phyloP scores from a whole-genome alignment of 2,113 vertebrate genomes.

The Herpailurus yagouaroundi region DNA sequence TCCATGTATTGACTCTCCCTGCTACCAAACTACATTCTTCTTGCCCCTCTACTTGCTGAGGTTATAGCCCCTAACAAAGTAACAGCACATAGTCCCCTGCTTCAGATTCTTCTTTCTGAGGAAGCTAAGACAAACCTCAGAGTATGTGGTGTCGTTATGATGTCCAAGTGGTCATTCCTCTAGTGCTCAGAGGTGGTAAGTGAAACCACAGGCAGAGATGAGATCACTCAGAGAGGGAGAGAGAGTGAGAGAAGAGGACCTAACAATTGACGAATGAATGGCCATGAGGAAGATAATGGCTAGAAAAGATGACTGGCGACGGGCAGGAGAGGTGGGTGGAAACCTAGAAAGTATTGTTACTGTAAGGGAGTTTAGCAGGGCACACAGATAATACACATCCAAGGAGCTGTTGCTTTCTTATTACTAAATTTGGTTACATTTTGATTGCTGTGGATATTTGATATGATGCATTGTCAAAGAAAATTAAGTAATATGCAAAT shows the following conservation, averaged over 20 bases:
- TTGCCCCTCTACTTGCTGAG: background rate
- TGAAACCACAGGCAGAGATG: background rate
- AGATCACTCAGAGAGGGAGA: background rate
- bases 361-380: background rate
- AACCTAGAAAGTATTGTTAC: background rate
- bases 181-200: background rate
- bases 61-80: background rate
- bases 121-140: background rate
- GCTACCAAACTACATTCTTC: background rate
- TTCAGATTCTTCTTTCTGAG: background rate
- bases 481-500: conserved; percentile 14
- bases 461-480: background rate
- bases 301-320: background rate
- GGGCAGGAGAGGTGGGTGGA: background rate
- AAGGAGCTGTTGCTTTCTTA: background rate
- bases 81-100: background rate
- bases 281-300: background rate
- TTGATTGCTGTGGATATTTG: background rate
- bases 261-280: background rate
- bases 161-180: background rate
- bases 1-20: background rate
- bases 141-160: background rate
- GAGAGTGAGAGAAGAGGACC: background rate
- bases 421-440: background rate
- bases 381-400: background rate